Conservation (phyloP, 2,797 vertebrate genomes). For the Propithecus perrieri region DNA sequence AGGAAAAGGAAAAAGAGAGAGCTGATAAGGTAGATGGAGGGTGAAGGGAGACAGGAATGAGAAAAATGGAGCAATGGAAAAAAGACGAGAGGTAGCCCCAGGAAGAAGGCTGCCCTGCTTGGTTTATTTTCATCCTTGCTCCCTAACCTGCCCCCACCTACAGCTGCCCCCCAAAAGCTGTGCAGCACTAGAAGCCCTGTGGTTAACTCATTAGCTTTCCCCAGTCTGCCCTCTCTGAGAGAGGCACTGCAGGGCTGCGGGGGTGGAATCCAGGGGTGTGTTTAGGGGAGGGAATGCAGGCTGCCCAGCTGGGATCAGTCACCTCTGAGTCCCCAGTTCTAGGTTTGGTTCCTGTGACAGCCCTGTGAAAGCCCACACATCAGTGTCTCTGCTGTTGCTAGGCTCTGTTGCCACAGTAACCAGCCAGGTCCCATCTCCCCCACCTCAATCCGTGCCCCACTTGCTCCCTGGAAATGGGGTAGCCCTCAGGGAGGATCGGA, state of each 20-base stretch:
- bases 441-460: constrained; percentile 38
- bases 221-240: neutral
- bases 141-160: constrained; percentile 67
- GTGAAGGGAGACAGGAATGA: constrained; percentile 58
- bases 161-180: neutral
- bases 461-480: constrained; percentile 63
- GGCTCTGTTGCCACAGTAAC: constrained; percentile 67
- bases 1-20: constrained; percentile 60
- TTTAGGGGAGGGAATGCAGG: neutral
- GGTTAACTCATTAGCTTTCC: neutral
- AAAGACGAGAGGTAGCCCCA: constrained; percentile 6
- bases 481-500: constrained; percentile 2
- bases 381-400: constrained; percentile 62
- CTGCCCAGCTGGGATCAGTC: constrained; percentile 59
- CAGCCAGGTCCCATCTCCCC: constrained; percentile 37
- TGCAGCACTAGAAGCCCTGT: neutral
- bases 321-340: constrained; percentile 56
- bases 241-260: neutral
- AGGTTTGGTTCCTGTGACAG: constrained; percentile 53
- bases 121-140: constrained; percentile 83
- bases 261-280: neutral
- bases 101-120: constrained; percentile 67
- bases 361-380: constrained; percentile 58
- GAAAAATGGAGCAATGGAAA: constrained; percentile 55
- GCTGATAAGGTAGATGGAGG: constrained; percentile 44